These are phyloP conservation scores for Halcyon senegalensis DNA, from an alignment of 2,113 vertebrate species.

Conservation along the genomic window DNA sequence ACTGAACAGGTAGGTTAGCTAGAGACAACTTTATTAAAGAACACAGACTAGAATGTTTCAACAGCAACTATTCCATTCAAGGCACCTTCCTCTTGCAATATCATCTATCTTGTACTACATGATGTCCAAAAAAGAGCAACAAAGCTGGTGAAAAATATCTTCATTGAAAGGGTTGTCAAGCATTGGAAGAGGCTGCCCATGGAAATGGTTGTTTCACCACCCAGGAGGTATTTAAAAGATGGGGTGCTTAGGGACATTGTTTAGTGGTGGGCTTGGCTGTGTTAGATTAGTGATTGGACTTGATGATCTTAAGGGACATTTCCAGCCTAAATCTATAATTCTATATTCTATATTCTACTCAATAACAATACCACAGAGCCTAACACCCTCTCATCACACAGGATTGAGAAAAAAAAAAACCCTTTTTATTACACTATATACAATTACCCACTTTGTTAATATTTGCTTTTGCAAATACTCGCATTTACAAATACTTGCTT, in stretches of 20 bases:
- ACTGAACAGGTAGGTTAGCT: background rate
- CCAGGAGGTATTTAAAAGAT: background rate
- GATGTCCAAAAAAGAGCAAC: background rate
- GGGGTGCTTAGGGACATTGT: background rate
- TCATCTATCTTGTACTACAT: background rate
- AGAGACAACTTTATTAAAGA: background rate
- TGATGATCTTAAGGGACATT: background rate
- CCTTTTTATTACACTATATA: background rate
- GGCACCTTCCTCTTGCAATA: background rate
- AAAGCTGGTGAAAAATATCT: background rate
- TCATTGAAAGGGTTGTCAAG: background rate
- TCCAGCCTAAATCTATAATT: background rate
- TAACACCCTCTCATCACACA: background rate
- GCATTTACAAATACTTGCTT: background rate
- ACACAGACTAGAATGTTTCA: background rate
- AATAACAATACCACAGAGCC: background rate
- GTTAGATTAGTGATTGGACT: background rate
- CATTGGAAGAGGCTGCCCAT: background rate
- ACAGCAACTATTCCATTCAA: background rate
- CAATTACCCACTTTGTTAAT: background rate
- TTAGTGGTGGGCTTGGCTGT: background rate
- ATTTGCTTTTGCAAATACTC: background rate
- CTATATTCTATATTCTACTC: background rate
- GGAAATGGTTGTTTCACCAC: background rate
- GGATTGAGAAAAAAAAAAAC: background rate